Conservation (phyloP, 2,113 vertebrate species). For the Dasyornis broadbenti region DNA sequence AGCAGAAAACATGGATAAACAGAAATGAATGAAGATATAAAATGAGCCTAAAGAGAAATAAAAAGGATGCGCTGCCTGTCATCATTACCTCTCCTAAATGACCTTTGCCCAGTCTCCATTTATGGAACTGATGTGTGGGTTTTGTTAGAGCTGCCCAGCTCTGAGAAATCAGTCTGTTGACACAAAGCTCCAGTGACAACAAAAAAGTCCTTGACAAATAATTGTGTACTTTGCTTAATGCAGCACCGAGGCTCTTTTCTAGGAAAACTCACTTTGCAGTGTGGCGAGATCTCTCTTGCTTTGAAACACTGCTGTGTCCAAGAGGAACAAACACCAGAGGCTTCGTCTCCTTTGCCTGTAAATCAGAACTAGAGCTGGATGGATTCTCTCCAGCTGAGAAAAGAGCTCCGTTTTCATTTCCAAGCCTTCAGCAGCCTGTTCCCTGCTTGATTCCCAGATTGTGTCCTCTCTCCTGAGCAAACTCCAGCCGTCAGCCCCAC, state of each 20-base stretch:
- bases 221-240: background rate
- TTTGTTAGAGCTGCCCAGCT: background rate
- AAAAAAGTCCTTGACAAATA: background rate
- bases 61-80: background rate
- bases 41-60: background rate
- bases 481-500: background rate
- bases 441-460: background rate
- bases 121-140: background rate
- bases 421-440: background rate
- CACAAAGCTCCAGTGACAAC: background rate
- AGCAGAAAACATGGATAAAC: background rate
- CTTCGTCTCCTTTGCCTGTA: background rate
- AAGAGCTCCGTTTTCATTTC: background rate
- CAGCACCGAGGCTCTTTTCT: background rate
- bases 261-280: background rate
- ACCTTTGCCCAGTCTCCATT: background rate
- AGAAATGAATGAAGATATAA: background rate
- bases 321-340: background rate
- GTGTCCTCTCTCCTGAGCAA: background rate
- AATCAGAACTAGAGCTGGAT: background rate
- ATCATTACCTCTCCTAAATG: background rate
- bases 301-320: background rate
- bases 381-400: background rate
- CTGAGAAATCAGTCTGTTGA: conserved; percentile 17
- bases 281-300: background rate